A percentile compares a stretch with the other conserved stretches of the same genome.
Evolutionary conservation across 2,797 vertebrate species (phyloP).

Genomic region (Pseudomugil gertrudae): DNA sequence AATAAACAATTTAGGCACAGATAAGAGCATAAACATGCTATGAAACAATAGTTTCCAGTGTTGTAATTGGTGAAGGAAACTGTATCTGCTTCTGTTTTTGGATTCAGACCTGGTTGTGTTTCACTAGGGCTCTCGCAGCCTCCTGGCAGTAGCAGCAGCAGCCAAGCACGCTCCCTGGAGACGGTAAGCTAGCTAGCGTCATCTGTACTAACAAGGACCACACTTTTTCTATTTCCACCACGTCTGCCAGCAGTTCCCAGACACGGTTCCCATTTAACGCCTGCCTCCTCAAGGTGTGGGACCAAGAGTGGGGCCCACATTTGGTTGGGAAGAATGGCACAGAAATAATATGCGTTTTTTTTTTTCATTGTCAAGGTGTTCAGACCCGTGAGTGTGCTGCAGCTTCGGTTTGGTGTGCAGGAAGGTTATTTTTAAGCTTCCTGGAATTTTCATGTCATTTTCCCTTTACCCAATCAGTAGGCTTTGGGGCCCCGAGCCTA

Average conservation of each 20-base stretch:
- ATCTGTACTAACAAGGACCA: constrained; percentile 73
- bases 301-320: constrained; percentile 52
- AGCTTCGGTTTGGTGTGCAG: constrained; percentile 29
- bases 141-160: constrained; percentile 61
- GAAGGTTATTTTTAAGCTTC: constrained; percentile 35
- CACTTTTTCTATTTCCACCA: constrained; percentile 72
- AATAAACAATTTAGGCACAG: constrained; percentile 32
- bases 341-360: constrained; percentile 62
- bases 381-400: constrained; percentile 43
- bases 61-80: constrained; percentile 27
- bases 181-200: constrained; percentile 53
- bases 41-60: constrained; percentile 37
- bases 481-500: constrained; percentile 45
- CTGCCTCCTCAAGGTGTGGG: constrained; percentile 70
- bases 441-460: constrained; percentile 63
- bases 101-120: constrained; percentile 47
- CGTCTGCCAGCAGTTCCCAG: constrained; percentile 66
- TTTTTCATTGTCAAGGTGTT: constrained; percentile 17
- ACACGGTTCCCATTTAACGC: constrained; percentile 72
- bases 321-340: constrained; percentile 37
- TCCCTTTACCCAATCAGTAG: constrained; percentile 60
- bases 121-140: constrained; percentile 41
- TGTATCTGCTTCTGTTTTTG: constrained; percentile 28
- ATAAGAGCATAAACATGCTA: constrained; percentile 25
- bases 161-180: constrained; percentile 50